Evolutionary conservation across 2,113 vertebrate species (phyloP), one percentile per base, ranked within the genome.

Genomic region (Pterocles orientalis): DNA sequence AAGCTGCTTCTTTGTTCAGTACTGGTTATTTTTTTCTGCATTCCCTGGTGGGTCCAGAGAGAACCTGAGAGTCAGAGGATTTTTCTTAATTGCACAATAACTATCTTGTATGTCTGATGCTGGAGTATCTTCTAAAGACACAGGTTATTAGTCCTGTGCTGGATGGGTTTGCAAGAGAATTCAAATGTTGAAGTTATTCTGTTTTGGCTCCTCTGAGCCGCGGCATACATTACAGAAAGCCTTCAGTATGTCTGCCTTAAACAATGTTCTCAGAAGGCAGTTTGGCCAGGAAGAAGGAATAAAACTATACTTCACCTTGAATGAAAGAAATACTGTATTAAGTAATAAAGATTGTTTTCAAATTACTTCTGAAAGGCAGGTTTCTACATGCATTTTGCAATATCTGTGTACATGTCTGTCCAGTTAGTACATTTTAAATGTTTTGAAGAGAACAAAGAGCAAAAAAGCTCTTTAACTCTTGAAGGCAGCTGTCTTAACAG

Each of bases 1-100:
- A 96, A 89, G 94, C 86, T 94, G 88, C 66, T 91, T 4, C 92
- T 97, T 94, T 95, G 81, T 96, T 94, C 95, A 82, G 70, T 94
- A 87, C 86, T 88, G 83, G 82, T 88, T 90, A 18, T 28, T 92
- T 90, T 82, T 92, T 89, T 23, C 62, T 84, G n/a, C 70, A 73
- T 79, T 96, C 96, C 96, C 96, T 89, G 61, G 91, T 94, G 95
- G 73, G 47, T 69, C 86, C 72, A 61, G 66, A 62, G 60, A 71
- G 85, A 93, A 94, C 72, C 75, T 90, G 56, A 92, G 88, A 96
- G 86, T 88, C 88, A 91, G 86, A 94, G 62, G 84, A 93, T 92
- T 92, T 82, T 84, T 88, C 90, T 92, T 95, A 96, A 96, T 92
- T 93, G 92, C 73, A 92, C 65, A 72, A 29, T 94, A 96, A 81